A percentile compares a stretch with the other conserved stretches of the same genome.
phyloP scores from a whole-genome alignment of 2,797 vertebrate species.

The Crocodylus rhombifer region DNA sequence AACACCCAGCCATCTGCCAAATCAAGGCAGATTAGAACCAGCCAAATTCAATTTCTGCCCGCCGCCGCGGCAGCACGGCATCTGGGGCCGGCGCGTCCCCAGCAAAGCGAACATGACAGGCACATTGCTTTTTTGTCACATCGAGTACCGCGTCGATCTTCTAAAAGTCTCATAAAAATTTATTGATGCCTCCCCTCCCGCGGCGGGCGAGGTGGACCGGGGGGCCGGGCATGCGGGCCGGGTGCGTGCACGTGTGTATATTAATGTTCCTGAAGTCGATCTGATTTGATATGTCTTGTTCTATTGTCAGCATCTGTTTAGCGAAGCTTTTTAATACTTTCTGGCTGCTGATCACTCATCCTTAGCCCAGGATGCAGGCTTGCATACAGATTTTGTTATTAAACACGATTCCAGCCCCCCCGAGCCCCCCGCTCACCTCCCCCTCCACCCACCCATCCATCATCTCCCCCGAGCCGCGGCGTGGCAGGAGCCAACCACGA shows the following conservation, averaged over 20 bases:
- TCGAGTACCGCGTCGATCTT: constrained; percentile 82
- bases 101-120: constrained; percentile 83
- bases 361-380: constrained; percentile 86
- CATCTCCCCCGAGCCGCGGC: constrained; percentile 64
- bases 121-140: constrained; percentile 83
- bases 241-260: constrained; percentile 76
- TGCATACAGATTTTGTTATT: constrained; percentile 89
- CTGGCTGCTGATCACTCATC: constrained; percentile 92
- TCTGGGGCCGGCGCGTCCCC: constrained; percentile 79
- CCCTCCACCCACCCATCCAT: constrained; percentile 65
- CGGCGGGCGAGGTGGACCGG: constrained; percentile 72
- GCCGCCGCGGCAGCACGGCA: constrained; percentile 76
- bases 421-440: constrained; percentile 36
- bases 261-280: constrained; percentile 89
- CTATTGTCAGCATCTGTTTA: constrained; percentile 91
- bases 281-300: constrained; percentile 92
- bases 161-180: constrained; percentile 85
- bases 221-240: constrained; percentile 19
- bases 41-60: constrained; percentile 86
- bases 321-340: constrained; percentile 90
- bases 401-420: constrained; percentile 82
- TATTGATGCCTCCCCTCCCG: constrained; percentile 81
- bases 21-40: constrained; percentile 84
- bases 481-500: constrained; percentile 65
- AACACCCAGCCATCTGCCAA: constrained; percentile 82